phyloP scores from a whole-genome alignment of 1,140 invertebrate species.

The Goniozus legneri region DNA sequence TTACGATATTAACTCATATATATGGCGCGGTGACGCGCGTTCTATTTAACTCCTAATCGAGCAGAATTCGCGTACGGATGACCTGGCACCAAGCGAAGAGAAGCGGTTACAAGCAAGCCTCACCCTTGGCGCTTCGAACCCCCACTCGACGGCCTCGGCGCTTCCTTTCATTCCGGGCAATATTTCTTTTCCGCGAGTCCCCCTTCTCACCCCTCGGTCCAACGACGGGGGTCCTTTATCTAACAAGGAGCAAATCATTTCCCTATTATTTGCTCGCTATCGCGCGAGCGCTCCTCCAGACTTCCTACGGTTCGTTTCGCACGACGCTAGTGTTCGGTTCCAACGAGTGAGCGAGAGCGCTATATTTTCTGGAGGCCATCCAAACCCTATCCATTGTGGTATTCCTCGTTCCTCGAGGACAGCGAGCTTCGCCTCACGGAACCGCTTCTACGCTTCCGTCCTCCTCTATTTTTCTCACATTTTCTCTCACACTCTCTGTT shows the following conservation, averaged over 20 bases:
- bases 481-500: slow-evolving; percentile 8
- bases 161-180: slow-evolving; percentile 49
- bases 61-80: slow-evolving; percentile 42
- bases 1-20: no score
- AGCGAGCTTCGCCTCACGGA: slow-evolving; percentile 13
- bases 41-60: slow-evolving; percentile 50
- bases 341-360: no score
- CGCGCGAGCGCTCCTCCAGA: slow-evolving; percentile 38
- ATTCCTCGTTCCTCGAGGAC: slow-evolving; percentile 27
- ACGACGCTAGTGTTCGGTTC: slow-evolving; percentile 26
- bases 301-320: slow-evolving; percentile 15
- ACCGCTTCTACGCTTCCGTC: slow-evolving; percentile 1
- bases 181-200: slow-evolving; percentile 52
- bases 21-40: slow-evolving; percentile 4
- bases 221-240: slow-evolving; percentile 52
- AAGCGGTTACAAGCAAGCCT: slow-evolving; percentile 41
- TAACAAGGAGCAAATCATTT: slow-evolving; percentile 58
- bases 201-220: slow-evolving; percentile 21
- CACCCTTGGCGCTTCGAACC: slow-evolving; percentile 10
- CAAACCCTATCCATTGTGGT: slow-evolving; percentile 51
- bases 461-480: not conserved
- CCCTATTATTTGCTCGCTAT: slow-evolving; percentile 57
- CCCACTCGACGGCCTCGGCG: slow-evolving; percentile 12
- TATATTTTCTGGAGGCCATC: slow-evolving; percentile 51
- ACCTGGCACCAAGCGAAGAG: slow-evolving; percentile 40